Evolutionary conservation across 2,113 vertebrate species (phyloP), one percentile per base, ranked within the genome.

Genomic region (Silurus glanis): DNA sequence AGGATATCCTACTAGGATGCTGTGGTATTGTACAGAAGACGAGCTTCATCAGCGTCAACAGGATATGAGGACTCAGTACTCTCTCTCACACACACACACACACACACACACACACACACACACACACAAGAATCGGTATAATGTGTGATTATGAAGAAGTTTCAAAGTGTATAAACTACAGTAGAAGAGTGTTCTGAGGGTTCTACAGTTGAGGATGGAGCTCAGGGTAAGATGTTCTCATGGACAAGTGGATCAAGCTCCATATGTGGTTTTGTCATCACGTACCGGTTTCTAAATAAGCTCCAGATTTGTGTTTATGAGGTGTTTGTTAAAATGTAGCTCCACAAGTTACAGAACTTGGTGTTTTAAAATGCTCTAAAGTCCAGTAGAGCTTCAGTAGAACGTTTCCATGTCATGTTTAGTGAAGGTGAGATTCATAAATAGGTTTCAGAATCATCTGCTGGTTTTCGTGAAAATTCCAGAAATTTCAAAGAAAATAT

Each of bases 1-100:
- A 81, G 85, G 85, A 86, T 81, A 86, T 86, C 85, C 85, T 86
- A 61, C 72, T 81, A 86, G 82, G 85, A 89, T 89, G 82, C 21
- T 10, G 28, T 71, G 59, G 78, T 87, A 87, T 87, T 89, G 88
- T 87, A 76, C 72, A 25, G 21, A 47, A 79, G 75, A 85, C 61
- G 28, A 16, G 51, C 75, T 69, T 55, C 64, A 61, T 28, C 55
- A 58, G 56, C 82, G 84, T 89, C 88, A 87, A 89, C 88, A 89
- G 85, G 88, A 89, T 87, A 83, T 6, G 8, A 69, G 85, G 85
- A 53, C 51, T 12, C 84, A 85, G 4, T 53, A 19, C 23, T 37
- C 37, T 37, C 37, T 37, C 37, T 37, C 28, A 47, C n/a, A 49
- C 61, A 66, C 83, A 51, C 23, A 62, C 56, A 61, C 69, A 37